Evolutionary conservation across 2,888 invertebrate genomes (phyloP), one percentile per base, ranked within the genome.

Genomic region (Eudasyphora cyanicolor): DNA sequence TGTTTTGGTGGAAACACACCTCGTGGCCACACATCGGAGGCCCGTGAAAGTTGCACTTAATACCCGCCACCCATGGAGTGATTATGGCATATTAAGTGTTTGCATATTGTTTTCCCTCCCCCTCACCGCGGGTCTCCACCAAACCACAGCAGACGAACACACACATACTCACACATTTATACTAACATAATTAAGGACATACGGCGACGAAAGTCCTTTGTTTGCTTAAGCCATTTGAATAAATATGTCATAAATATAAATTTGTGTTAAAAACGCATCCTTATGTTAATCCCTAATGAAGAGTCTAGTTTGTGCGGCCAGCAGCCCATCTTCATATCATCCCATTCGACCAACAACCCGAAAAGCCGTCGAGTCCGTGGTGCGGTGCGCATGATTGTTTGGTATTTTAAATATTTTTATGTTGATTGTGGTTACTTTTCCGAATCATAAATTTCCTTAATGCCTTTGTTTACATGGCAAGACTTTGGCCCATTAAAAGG

Each of bases 31-130:
- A 70, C 42, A 54, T 64, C 62, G 8, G 45, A 27, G 19, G 17
- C 14, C 42, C 10, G 75, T 67, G 77, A 60, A 71, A 81, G 78
- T 78, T 84, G 84, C 76, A 81, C 75, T 78, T 78, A 76, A 75
- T 78, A 71, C 64, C 84, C 77, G 67, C 80, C 77, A 71, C 80
- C 81, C 81, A 60, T 78, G 64, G 84, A 78, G 81, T 81, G 81
- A 84, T 84, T 78, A 84, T 81, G 78, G 78, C 71, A 78, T 76
- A 84, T 81, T 84, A 84, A 80, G 81, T 84, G 78, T 84, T 78
- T 78, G 84, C 81, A 81, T 81, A 84, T 78, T 81, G 77, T 71
- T 78, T 24, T 21, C 64, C 19, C 54, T 79, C 76, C 49, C 80
- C 10, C 64, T 54, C 4, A 12, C 60, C 35, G n/a, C n/a, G n/a